Conservation (phyloP, 2,113 vertebrate genomes). For the Mola mola region DNA sequence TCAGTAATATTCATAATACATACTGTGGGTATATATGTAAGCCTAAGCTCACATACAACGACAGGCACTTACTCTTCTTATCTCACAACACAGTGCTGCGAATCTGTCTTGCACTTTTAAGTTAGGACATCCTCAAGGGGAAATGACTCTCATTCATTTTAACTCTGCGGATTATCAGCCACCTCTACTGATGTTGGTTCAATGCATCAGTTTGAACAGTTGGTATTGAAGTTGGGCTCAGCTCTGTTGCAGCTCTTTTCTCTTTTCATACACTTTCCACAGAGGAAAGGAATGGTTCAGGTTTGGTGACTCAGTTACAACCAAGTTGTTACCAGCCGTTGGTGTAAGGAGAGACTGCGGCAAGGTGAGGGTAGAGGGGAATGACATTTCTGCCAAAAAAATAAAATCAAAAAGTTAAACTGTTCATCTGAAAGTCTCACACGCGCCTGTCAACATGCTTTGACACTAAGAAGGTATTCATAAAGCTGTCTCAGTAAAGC, state of each 20-base stretch:
- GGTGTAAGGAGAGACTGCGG: no score
- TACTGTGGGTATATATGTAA: conserved; percentile 33
- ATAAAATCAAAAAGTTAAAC: no score
- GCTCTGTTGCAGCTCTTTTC: conserved; percentile 28
- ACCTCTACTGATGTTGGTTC: conserved; percentile 34
- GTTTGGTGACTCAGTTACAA: no score
- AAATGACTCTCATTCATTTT: conserved; percentile 47
- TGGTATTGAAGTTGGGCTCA: conserved; percentile 9
- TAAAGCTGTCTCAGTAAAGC: conserved; percentile 5
- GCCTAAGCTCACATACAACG: conserved; percentile 18
- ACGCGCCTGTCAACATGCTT: conserved; percentile 25
- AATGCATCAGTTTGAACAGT: conserved; percentile 28
- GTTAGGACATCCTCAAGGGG: conserved; percentile 25
- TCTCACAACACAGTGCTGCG: conserved; percentile 10
- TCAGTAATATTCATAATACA: conserved; percentile 20
- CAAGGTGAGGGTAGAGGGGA: no score
- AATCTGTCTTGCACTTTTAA: conserved; percentile 42
- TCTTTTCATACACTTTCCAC: conserved; percentile 20
- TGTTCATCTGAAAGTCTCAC: no score
- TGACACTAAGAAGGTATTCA: conserved; percentile 30
- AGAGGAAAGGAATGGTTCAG: background rate
- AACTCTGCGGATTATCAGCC: conserved; percentile 52
- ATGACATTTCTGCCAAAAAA: no score
- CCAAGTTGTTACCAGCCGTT: no score
- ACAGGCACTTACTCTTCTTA: conserved; percentile 19